Evolutionary conservation across 2,888 invertebrate genomes (phyloP), one percentile per base, ranked within the genome.

Genomic region (Tortrix viridana): DNA sequence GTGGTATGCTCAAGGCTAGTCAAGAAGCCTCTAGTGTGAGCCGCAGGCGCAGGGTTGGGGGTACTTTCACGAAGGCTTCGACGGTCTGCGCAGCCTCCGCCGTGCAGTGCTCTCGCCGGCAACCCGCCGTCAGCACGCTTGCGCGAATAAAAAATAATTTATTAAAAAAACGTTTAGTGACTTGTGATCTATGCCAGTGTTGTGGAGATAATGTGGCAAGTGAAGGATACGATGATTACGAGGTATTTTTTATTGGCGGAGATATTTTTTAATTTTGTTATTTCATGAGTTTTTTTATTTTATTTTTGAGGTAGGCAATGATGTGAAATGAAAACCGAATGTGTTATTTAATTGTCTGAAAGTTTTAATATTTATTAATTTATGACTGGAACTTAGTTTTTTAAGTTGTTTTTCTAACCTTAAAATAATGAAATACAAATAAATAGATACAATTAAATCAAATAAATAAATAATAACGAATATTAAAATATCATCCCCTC

Each of bases 91-190:
- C 67, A 48, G 32, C 68, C 62, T 65, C 66, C 68, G 71, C 65
- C 65, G 75, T 75, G 69, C 86, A 88, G 88, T 88, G 81, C 79
- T 73, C 67, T 73, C 76, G 74, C 73, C 76, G 77, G 72, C 82
- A 81, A 78, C 76, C 78, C 78, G 69, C 75, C 73, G 79, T 67
- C 69, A 80, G 80, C 83, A 86, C 86, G 85, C 78, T 73, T 65
- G 77, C 41, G 22, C 4, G 16, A 43, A 16, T 22, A 20, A 37
- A 19, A 54, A 16, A 20, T 5, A 19, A 37, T 22, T 32, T 12
- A 22, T 52, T 32, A 37, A 1, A 37, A 50, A 18, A 44, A 23
- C 23, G 61, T 61, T 61, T 56, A 23, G 61, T 61, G 61, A 49
- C 46, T 23, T 47, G 85, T 85, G 82, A 76, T 76, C 73, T 74